Percentiles rank a stretch among this genome's conserved stretches.
phyloP scores from a whole-genome alignment of 2,113 vertebrate genomes.

The Dunckerocampus dactyliophorus region DNA sequence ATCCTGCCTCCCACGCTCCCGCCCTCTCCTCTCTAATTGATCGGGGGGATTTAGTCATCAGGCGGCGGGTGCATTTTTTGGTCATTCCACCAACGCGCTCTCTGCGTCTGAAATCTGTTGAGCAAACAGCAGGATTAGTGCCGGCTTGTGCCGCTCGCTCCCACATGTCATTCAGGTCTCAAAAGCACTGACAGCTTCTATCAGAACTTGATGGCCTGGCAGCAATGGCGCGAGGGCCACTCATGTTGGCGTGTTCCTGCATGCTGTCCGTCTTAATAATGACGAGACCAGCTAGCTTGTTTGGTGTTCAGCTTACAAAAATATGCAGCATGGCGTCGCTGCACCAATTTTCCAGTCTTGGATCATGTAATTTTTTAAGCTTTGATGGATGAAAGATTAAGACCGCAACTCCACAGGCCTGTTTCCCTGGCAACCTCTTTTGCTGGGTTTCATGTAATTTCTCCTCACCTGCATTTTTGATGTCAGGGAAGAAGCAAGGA shows the following conservation, averaged over 20 bases:
- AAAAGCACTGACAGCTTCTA: constrained; percentile 26
- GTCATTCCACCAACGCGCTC: constrained; percentile 38
- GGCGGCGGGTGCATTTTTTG: constrained; percentile 31
- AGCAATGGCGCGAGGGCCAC: constrained; percentile 7
- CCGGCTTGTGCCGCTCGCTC: constrained; percentile 34
- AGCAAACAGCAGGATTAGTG: constrained; percentile 38
- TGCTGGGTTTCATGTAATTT: constrained; percentile 57
- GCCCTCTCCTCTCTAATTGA: constrained; percentile 49
- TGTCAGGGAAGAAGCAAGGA: constrained; percentile 29
- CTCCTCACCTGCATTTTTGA: constrained; percentile 45
- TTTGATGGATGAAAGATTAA: constrained; percentile 64
- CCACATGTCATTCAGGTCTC: constrained; percentile 6
- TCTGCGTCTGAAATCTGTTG: constrained; percentile 31
- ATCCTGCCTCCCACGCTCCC: constrained; percentile 41
- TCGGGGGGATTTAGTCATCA: constrained; percentile 27
- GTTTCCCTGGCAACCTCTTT: constrained; percentile 74
- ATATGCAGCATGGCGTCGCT: neutral
- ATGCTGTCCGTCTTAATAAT: constrained; percentile 37
- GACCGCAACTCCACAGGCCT: constrained; percentile 47
- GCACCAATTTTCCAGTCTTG: constrained; percentile 8
- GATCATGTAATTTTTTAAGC: constrained; percentile 12
- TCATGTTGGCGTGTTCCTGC: constrained; percentile 14
- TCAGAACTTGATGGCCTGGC: constrained; percentile 24
- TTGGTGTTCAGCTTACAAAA: constrained; percentile 15
- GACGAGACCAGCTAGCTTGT: constrained; percentile 14